Conservation (phyloP, 2,888 invertebrate species). For the Nemurella pictetii region DNA sequence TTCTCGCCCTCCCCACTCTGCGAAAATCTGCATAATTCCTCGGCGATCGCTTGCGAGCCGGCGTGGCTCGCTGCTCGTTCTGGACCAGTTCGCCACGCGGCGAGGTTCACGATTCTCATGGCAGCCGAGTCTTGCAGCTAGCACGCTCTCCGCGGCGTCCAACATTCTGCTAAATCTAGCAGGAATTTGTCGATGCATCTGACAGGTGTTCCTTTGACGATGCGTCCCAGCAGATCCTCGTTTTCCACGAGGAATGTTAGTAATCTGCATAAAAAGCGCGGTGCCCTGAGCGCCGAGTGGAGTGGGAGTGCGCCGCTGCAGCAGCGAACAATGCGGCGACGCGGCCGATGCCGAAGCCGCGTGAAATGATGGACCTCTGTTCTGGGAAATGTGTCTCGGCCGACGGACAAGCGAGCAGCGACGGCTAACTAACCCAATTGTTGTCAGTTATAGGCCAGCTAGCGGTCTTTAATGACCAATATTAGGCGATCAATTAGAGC, state of each 20-base stretch:
- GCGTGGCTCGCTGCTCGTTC: background rate
- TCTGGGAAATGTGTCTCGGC: slow-evolving; percentile 21
- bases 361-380: slow-evolving; percentile 23
- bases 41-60: background rate
- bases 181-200: background rate
- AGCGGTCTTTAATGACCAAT: slow-evolving; percentile 12
- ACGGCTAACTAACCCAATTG: slow-evolving; percentile 10
- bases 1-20: background rate
- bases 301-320: too few relatives aligned
- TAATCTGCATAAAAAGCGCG: slow-evolving; percentile 26
- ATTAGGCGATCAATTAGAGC: background rate
- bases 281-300: background rate
- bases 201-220: background rate
- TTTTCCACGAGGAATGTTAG: slow-evolving; percentile 7
- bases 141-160: background rate
- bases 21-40: background rate
- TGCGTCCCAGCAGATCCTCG: background rate
- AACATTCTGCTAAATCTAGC: background rate
- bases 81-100: background rate
- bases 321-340: slow-evolving; percentile 5
- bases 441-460: slow-evolving; percentile 10
- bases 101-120: background rate
- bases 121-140: too few relatives aligned
- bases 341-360: background rate
- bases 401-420: background rate